These are phyloP conservation scores for Oxyruncus cristatus DNA, from an alignment of 2,113 vertebrate genomes.

Conservation along the genomic window DNA sequence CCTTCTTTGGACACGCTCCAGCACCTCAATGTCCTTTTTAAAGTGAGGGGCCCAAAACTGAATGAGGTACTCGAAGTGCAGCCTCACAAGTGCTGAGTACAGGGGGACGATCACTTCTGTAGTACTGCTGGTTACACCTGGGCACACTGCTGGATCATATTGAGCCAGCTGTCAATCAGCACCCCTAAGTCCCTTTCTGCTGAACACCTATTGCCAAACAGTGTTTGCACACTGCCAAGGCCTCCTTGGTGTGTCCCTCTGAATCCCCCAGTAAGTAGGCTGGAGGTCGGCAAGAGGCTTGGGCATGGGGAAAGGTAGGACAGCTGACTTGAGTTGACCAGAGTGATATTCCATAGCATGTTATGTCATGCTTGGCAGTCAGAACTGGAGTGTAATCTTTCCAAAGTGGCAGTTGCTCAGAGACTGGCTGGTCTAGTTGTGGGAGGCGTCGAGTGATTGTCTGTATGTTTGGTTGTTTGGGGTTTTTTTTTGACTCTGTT, in stretches of 20 bases:
- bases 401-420: background rate
- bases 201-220: background rate
- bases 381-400: background rate
- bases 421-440: background rate
- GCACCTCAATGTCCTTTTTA: background rate
- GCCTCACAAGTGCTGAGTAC: background rate
- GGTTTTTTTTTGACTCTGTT: background rate
- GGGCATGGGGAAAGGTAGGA: background rate
- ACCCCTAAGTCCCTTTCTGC: too few species aligned
- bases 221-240: background rate
- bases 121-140: background rate
- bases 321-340: background rate
- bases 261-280: background rate
- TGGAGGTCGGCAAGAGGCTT: background rate
- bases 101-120: too few species aligned
- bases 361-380: background rate
- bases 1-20: background rate
- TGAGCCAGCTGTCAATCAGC: background rate
- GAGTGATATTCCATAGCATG: background rate
- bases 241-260: background rate
- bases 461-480: background rate
- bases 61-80: background rate
- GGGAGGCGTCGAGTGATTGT: background rate
- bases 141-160: accelerated
- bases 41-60: background rate